Base-by-base conservation (phyloP, 2,888 invertebrate genomes). In the Epsilonema sp. region DNA sequence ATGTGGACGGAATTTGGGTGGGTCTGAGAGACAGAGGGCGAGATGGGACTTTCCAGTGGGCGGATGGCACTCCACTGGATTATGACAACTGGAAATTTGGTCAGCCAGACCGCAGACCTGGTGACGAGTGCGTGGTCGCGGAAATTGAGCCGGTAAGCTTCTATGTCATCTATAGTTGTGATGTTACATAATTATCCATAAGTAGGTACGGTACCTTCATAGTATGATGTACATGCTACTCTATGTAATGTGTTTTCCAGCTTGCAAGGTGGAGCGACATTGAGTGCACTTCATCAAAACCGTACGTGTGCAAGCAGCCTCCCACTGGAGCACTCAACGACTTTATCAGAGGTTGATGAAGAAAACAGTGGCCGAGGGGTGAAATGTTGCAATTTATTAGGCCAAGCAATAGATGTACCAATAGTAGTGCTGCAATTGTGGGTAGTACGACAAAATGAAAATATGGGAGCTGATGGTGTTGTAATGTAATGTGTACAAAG, bases 81-180 rank as follows among this genome's bases (percentile, higher is more conserved):
- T 45, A 45, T 22, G 26, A n/a, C 16, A 45, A 45, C 38, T 45
- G 45, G 45, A 21, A 21, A 22, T 23, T 37, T 23, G 45, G 45
- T 16, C 45, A 45, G 23, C 45, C 45, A 16, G 39, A 45, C 26
- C 3, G 11, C 16, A 19, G 3, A 5, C 16, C 23, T 23, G 39
- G 45, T 20, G 36, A 44, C 4, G 22, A 4, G 8, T 45, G 45
- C 25, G 45, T n/a, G 3, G 16, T 38, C 19, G 13, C 25, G n/a
- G 45, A 45, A 21, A 37, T 19, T 38, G 45, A 45, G 23, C 45
- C 45, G 37, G 45, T 45, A 21, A 21, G 31, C 11, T 13, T 31
- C 31, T 31, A 31, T n/a, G n/a, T n/a, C n/a, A n/a, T n/a, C n/a
- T n/a, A n/a, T n/a, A n/a, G n/a, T n/a, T n/a, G n/a, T n/a, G n/a